Evolutionary conservation across 2,113 vertebrate species (phyloP), one percentile per base, ranked within the genome.

Genomic region (Psittacula cyanocephala): DNA sequence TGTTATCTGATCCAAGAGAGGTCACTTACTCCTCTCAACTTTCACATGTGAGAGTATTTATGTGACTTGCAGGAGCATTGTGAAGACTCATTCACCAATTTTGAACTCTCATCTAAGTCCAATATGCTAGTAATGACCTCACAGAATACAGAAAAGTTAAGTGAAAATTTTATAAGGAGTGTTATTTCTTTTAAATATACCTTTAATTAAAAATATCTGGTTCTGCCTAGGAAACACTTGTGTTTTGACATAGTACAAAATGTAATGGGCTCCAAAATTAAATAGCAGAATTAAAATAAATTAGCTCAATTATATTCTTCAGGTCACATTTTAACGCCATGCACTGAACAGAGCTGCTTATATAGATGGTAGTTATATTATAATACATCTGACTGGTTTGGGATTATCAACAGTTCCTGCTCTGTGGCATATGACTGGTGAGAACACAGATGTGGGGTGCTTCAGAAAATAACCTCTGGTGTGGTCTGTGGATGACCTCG

Each of bases 1-100:
- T 94, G 90, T 81, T 86, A 95, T 67, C 62, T 81, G 88, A 97
- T 86, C 86, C 49, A 12, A 55, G 77, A 64, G 10, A 35, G 80
- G 82, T 92, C 86, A 57, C 52, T 85, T 86, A n/a, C 29, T 74
- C 35, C 53, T 55, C 53, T 55, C 31, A 55, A 55, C 68, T 96
- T 96, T 77, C 93, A 44, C 14, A 4, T 67, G 44, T 70, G 64
- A 72, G 81, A 79, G 44, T 44, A 52, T 90, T 93, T 88, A 78
- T 64, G 19, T 57, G 43, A 81, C 77, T 71, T 75, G 57, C 33
- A 57, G 69, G 88, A 88, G 35, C 2, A 0, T 8, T 52, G 27
- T 33, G 39, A 65, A 64, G 39, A 84, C 39, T 93, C 80, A 83
- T 91, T 97, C 68, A 86, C 64, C 81, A 81, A 35, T 89, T 94